Base-by-base conservation (phyloP, 2,888 invertebrate species). In the Catocala nupta region DNA sequence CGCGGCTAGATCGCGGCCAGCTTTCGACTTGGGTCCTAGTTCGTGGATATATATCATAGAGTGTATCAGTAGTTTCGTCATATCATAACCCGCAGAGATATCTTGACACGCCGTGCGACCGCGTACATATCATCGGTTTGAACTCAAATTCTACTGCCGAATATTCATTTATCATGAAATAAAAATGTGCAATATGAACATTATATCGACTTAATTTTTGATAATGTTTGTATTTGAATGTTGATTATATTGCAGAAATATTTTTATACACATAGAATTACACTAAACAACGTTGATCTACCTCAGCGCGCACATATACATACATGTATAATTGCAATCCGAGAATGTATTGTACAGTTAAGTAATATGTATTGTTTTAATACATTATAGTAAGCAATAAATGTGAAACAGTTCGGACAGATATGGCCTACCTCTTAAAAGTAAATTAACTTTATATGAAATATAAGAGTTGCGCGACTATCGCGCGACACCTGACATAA, bases 181-280 rank as follows among this genome's bases (percentile, higher is more conserved):
- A 69, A 59, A 76, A 82, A 84, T 85, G 90, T 91, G 91, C 91
- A 92, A 90, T 92, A 90, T 89, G 79, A 88, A 89, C 90, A 90
- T 88, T 85, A 80, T 84, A 87, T 87, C 85, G 83, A 90, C 81
- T 86, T 90, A 89, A 89, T 92, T 92, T 83, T 92, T 92, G 90
- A 92, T 93, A 91, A 89, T 91, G 89, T 91, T 93, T 91, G 90
- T 93, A 93, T 92, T 92, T 93, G 80, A 91, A 90, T 92, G 93
- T 94, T 93, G 84, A 91, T 90, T 92, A 92, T 93, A 93, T 91
- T 90, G 86, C 93, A 92, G 87, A 93, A 93, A 89, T 94, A 94
- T 94, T 94, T 94, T 94, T 94, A 94, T 93, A 94, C 89, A 90
- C 83, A 89, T 89, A 89, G 86, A 87, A 84, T 88, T 78, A 89